These are phyloP conservation scores for Heptranchias perlo DNA, from an alignment of 2,113 vertebrate genomes.

Conservation along the genomic window DNA sequence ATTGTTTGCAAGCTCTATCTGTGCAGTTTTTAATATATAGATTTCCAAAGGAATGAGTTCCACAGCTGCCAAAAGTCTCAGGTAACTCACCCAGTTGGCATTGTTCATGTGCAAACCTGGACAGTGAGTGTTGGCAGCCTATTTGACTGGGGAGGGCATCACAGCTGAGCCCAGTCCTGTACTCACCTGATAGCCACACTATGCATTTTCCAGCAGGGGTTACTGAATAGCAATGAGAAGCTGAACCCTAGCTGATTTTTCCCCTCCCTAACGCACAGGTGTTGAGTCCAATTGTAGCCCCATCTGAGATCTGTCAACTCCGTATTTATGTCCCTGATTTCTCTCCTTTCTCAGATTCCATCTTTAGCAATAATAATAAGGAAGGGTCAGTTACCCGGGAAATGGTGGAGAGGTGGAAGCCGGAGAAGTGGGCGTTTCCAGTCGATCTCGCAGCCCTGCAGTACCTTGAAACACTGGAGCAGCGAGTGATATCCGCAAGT, in stretches of 20 bases:
- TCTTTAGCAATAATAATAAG: conserved; percentile 64
- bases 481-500: conserved; percentile 76
- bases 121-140: not conserved
- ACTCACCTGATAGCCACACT: too few relatives aligned
- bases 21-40: not conserved
- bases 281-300: not conserved
- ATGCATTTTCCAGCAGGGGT: too few relatives aligned
- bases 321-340: not conserved
- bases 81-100: not conserved
- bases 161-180: too few relatives aligned
- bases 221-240: not conserved
- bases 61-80: not conserved
- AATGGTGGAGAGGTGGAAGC: conserved; percentile 67
- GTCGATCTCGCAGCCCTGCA: conserved; percentile 72
- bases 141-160: not conserved
- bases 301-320: not conserved
- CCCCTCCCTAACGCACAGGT: not conserved
- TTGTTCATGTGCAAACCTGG: not conserved
- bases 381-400: conserved; percentile 55
- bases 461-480: conserved; percentile 90
- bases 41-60: not conserved
- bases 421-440: conserved; percentile 69
- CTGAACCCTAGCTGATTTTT: not conserved
- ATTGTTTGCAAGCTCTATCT: too few relatives aligned
- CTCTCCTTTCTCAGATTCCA: conserved; percentile 56